Evolutionary conservation across 2,888 invertebrate genomes (phyloP), one percentile per base, ranked within the genome.

Genomic region (Teleogryllus oceanicus): DNA sequence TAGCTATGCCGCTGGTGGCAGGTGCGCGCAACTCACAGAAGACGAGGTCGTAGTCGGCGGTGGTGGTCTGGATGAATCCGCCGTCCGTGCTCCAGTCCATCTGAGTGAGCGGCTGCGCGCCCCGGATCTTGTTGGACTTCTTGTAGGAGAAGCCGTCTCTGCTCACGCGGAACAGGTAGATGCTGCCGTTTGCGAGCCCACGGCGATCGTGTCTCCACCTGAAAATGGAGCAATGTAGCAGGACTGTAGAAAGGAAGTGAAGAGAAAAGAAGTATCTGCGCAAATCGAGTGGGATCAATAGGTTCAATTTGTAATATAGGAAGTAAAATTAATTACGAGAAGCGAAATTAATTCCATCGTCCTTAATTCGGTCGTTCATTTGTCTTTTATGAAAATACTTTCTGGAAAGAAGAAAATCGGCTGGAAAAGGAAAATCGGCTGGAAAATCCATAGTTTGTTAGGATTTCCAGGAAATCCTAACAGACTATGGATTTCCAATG

Each of bases 71-170:
- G 81, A 97, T 88, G 86, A 92, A 95, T 85, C 92, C 93, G 80
- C 96, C 94, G 85, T 97, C 96, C 75, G 93, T 92, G 86, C 96
- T 96, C 96, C 96, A 97, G 86, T 97, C 97, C 79, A 97, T 88
- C 84, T 96, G 95, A 81, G 94, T 92, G 5, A 97, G 88, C 0
- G 95, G 94, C 85, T 96, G 96, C 0, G 94, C 92, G 0, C 96
- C 96, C 20, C 95, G 90, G 81, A 96, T 95, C 88, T 95, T 96
- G 85, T 95, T 95, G 18, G 94, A 94, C 85, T 96, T 95, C 85
- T 95, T 95, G 87, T 96, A 96, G 0, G 95, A 94, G 86, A 95
- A 96, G 2, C 96, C 96, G 85, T 96, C 95, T 78, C 96, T 91
- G 16, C 94, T 94, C 5, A 96, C 95, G 79, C 94, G 90, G 89